Conservation (phyloP, 2,888 invertebrate species). For the Drosophila quinaria region DNA sequence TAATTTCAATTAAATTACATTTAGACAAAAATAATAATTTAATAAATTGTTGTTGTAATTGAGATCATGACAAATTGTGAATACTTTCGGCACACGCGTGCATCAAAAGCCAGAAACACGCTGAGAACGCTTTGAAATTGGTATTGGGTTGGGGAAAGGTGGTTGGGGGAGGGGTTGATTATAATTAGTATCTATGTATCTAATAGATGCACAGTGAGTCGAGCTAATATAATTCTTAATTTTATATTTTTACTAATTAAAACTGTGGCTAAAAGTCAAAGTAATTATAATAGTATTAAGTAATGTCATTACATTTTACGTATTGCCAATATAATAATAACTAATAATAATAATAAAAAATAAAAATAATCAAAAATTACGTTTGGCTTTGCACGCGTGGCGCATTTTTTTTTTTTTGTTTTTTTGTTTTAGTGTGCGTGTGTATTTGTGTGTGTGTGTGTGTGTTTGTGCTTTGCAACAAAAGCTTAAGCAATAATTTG, state of each 20-base stretch:
- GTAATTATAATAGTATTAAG: constrained; percentile 22
- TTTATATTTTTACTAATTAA: constrained; percentile 38
- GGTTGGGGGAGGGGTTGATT: constrained; percentile 14
- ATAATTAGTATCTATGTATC: constrained; percentile 33
- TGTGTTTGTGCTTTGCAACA: constrained; percentile 27
- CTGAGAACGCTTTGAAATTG: constrained; percentile 76
- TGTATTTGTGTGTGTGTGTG: constrained; percentile 13
- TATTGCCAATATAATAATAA: constrained; percentile 59
- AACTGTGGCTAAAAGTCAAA: constrained; percentile 30
- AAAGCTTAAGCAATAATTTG: constrained; percentile 44
- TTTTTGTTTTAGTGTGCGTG: constrained; percentile 27
- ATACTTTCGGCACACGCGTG: constrained; percentile 74
- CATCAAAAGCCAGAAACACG: constrained; percentile 66
- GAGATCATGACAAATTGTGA: constrained; percentile 76
- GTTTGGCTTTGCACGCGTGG: constrained; percentile 59
- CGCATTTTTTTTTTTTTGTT: constrained; percentile 35
- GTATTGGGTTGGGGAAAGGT: constrained; percentile 14
- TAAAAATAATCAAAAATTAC: constrained; percentile 35
- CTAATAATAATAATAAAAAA: constrained; percentile 27
- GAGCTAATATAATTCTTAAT: constrained; percentile 39
- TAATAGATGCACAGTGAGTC: constrained; percentile 55
- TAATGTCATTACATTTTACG: constrained; percentile 53
- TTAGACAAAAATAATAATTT: constrained; percentile 63
- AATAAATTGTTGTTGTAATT: constrained; percentile 63
- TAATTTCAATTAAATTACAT: constrained; percentile 76